Conservation (phyloP, 2,113 vertebrate genomes). For the Gallinago undulata region DNA sequence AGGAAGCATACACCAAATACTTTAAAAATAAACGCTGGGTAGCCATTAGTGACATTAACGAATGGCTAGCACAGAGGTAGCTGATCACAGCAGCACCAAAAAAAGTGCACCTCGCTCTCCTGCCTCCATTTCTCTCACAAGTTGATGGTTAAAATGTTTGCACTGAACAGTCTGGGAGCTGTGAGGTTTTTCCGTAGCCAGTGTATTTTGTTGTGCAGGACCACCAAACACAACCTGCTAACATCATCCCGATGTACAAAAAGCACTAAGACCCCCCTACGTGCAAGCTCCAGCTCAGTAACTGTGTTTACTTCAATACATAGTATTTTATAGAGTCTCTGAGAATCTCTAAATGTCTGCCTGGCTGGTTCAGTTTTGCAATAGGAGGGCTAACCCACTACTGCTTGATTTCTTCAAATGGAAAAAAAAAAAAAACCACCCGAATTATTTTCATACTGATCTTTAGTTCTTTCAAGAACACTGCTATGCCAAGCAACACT, state of each 20-base stretch:
- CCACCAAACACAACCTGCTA: not conserved
- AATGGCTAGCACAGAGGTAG: not conserved
- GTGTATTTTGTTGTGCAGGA: not conserved
- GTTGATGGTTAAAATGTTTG: not conserved
- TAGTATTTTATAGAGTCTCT: not conserved
- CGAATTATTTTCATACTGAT: not conserved
- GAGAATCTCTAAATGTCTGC: not conserved
- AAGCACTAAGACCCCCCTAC: not conserved
- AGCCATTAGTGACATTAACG: not conserved
- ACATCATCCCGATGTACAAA: not conserved
- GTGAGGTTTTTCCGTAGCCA: not conserved
- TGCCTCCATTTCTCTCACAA: not conserved
- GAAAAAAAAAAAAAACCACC: not conserved
- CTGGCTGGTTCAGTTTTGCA: slow-evolving; percentile 14
- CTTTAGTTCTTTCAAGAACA: not conserved
- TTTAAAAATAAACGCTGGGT: not conserved
- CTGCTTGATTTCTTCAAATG: not conserved
- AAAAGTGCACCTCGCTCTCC: not conserved
- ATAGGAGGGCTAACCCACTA: not conserved
- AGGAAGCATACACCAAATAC: not conserved
- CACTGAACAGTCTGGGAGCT: not conserved
- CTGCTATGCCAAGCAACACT: not conserved
- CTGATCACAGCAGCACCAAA: not conserved
- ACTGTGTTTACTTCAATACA: not conserved
- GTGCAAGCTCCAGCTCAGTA: not conserved